These are phyloP conservation scores for Riptortus pedestris DNA, from an alignment of 1,140 invertebrate species.

Conservation along the genomic window DNA sequence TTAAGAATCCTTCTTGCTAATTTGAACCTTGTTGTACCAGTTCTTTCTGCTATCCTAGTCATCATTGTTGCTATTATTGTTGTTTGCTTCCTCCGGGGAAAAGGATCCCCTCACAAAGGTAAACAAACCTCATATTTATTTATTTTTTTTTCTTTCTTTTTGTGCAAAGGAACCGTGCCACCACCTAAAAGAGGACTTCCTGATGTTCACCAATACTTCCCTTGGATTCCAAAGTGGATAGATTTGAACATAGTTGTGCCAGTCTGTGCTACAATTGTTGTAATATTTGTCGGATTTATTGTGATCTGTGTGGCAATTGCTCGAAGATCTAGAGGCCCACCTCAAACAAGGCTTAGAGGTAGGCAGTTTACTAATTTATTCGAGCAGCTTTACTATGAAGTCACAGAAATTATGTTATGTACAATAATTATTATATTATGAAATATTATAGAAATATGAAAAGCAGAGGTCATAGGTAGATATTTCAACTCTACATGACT, in stretches of 20 bases:
- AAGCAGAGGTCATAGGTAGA: too few species aligned
- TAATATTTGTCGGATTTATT: constrained; percentile 76
- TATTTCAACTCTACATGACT: too few species aligned
- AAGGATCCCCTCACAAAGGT: constrained; percentile 75
- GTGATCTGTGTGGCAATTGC: constrained; percentile 78
- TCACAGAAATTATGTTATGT: too few species aligned
- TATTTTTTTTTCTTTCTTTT: constrained; percentile 32
- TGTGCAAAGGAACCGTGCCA: constrained; percentile 61
- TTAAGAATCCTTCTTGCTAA: constrained; percentile 74
- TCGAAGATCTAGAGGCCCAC: constrained; percentile 55
- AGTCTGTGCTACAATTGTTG: constrained; percentile 69
- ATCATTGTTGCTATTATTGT: constrained; percentile 85
- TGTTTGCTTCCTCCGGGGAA: constrained; percentile 75
- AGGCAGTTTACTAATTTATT: constrained; percentile 29
- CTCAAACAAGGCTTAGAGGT: constrained; percentile 70
- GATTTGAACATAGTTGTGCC: constrained; percentile 78
- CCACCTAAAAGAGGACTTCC: constrained; percentile 54
- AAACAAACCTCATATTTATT: constrained; percentile 27
- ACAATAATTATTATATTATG: too few species aligned
- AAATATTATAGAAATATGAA: too few species aligned
- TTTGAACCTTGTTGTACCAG: constrained; percentile 87
- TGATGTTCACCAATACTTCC: constrained; percentile 50
- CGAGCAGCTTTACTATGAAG: too few species aligned
- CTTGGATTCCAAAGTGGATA: constrained; percentile 74
- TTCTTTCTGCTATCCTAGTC: constrained; percentile 78